Evolutionary conservation across 2,797 vertebrate species (phyloP).

Genomic region (Platyrinchus mystaceus): DNA sequence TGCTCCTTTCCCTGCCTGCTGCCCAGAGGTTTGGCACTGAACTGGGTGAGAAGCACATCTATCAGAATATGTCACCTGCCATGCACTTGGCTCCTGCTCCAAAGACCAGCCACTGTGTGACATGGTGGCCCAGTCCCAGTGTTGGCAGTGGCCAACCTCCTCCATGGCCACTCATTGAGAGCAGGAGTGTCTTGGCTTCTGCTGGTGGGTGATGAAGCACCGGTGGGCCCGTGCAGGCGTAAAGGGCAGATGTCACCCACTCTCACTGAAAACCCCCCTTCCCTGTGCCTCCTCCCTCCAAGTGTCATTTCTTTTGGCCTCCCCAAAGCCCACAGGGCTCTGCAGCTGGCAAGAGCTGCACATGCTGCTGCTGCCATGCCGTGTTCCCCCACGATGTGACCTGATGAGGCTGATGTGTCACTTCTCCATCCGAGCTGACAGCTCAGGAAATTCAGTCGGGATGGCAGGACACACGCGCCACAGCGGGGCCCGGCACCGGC

Average conservation of each 20-base stretch:
- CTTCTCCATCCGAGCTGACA: neutral
- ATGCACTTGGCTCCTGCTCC: neutral
- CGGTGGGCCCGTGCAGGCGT: accelerated
- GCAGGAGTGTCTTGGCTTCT: neutral
- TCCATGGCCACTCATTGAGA: neutral
- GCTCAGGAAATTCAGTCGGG: neutral
- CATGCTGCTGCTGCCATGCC: accelerated
- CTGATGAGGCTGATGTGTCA: neutral
- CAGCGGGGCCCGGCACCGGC: accelerated
- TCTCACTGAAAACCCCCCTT: no score
- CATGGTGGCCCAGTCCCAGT: accelerated
- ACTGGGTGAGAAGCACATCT: neutral
- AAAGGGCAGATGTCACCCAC: accelerated
- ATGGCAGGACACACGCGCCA: neutral
- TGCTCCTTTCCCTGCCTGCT: neutral
- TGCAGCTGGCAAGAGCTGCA: neutral
- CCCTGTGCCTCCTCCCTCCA: neutral
- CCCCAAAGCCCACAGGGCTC: neutral
- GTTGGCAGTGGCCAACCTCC: neutral
- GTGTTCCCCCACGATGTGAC: accelerated
- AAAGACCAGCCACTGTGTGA: neutral
- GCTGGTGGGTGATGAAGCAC: neutral
- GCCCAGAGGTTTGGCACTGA: neutral
- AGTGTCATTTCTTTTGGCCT: neutral
- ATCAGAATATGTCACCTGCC: neutral